Conservation (phyloP, 2,797 vertebrate genomes). For the Cossypha dichroa region DNA sequence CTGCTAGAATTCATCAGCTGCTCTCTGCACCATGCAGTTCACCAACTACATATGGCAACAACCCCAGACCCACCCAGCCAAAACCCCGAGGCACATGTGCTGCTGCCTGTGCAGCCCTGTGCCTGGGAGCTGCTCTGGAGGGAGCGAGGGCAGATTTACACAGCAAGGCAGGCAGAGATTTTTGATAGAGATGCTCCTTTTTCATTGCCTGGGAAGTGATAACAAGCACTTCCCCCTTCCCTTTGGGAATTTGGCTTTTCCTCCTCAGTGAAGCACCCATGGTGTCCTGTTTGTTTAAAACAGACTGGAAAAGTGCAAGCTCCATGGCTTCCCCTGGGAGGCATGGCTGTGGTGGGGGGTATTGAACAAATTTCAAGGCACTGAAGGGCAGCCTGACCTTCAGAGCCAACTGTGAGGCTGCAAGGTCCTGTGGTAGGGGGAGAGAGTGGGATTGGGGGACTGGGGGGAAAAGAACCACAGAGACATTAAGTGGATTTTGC, state of each 20-base stretch:
- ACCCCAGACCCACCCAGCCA: neutral
- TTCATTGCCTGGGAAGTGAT: neutral
- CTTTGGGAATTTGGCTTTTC: neutral
- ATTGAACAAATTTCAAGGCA: neutral
- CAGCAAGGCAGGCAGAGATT: neutral
- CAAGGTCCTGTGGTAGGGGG: neutral
- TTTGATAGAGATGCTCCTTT: neutral
- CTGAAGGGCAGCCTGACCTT: conserved; percentile 42
- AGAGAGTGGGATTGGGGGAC: neutral
- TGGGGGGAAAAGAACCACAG: neutral
- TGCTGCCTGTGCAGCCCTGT: neutral
- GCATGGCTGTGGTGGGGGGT: neutral
- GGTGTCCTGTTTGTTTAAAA: neutral
- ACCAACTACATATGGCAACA: neutral
- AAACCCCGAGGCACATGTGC: neutral
- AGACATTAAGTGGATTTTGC: conserved; percentile 46
- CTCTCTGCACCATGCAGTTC: neutral
- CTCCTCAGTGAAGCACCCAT: neutral
- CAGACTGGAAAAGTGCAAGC: neutral
- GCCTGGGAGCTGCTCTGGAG: neutral
- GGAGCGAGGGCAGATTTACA: neutral
- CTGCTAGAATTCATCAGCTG: neutral
- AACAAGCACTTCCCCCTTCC: neutral
- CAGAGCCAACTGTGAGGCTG: neutral
- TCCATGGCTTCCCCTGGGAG: neutral